A percentile compares a stretch with the other conserved stretches of the same genome.
These are phyloP conservation scores for Cygnus atratus DNA, from an alignment of 2,113 vertebrate species.

Conservation along the genomic window DNA sequence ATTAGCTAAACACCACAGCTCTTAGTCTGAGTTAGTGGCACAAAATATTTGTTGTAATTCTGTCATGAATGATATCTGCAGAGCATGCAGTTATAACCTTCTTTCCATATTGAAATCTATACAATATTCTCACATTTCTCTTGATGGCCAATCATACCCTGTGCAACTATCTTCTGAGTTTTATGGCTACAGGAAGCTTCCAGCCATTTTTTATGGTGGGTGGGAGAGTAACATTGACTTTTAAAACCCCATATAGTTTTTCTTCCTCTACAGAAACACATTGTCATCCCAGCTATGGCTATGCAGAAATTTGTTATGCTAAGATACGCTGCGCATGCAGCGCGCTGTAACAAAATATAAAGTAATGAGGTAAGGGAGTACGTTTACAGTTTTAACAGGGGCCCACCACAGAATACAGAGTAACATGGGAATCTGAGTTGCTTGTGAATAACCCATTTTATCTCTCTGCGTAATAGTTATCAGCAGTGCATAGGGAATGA, in stretches of 20 bases:
- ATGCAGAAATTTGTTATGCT: conserved; percentile 46
- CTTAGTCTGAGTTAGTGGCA: conserved; percentile 13
- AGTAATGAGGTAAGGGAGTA: conserved; percentile 46
- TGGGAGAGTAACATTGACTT: conserved; percentile 28
- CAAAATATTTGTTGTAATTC: conserved; percentile 58
- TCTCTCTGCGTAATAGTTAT: background rate
- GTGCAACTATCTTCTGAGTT: background rate
- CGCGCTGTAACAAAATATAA: conserved; percentile 35
- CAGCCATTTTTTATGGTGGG: background rate
- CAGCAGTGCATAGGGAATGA: background rate
- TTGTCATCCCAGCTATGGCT: conserved; percentile 51
- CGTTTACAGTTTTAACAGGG: conserved; percentile 10
- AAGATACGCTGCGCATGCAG: conserved; percentile 29
- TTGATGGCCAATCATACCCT: conserved; percentile 20
- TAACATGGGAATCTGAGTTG: background rate
- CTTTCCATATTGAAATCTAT: conserved; percentile 8
- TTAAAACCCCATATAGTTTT: conserved; percentile 41
- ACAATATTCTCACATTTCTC: conserved; percentile 9
- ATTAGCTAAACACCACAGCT: conserved; percentile 24
- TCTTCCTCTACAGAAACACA: conserved; percentile 27
- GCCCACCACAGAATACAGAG: conserved; percentile 9
- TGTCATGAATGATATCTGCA: conserved; percentile 50
- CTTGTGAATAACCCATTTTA: background rate
- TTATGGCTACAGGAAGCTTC: conserved; percentile 27
- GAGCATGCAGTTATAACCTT: conserved; percentile 27